These are phyloP conservation scores for Cassiopea andromeda DNA, from an alignment of 30 jellyfish, hydroid and myxozoan species.

Conservation along the genomic window DNA sequence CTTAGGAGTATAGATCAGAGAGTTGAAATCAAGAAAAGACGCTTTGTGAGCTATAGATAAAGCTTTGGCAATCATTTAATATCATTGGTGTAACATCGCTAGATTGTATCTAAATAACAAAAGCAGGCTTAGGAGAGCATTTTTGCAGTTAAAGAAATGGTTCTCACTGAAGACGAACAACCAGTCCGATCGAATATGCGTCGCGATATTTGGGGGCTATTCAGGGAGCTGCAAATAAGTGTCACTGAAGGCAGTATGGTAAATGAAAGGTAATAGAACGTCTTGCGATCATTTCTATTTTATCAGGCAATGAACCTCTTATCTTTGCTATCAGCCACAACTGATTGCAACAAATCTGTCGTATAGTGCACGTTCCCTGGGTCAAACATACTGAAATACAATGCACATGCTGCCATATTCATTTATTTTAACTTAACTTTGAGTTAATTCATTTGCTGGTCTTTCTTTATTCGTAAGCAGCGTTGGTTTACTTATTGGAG, in stretches of 20 bases:
- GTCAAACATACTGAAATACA: too few relatives aligned
- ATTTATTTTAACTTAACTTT: too few relatives aligned
- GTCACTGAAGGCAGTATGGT: constrained; percentile 54
- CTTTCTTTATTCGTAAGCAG: too few relatives aligned
- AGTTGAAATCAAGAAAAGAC: neutral
- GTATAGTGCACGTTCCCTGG: too few relatives aligned
- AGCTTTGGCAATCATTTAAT: constrained; percentile 11
- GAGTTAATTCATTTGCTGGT: too few relatives aligned
- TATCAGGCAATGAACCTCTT: neutral
- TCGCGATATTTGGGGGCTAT: constrained; percentile 47
- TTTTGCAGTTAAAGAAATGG: constrained; percentile 50
- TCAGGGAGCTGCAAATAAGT: constrained; percentile 60
- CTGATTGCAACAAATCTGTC: neutral
- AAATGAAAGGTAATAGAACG: constrained; percentile 37
- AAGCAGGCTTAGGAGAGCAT: constrained; percentile 12
- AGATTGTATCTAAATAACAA: constrained; percentile 55
- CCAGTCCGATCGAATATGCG: constrained; percentile 32
- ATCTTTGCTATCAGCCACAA: neutral
- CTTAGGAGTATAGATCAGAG: neutral
- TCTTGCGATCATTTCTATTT: neutral
- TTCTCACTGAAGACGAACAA: constrained; percentile 33
- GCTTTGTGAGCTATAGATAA: neutral
- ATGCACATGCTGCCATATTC: too few relatives aligned
- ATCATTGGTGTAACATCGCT: constrained; percentile 28
- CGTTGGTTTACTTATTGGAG: too few relatives aligned